Evolutionary conservation across 2,888 invertebrate genomes (phyloP).

Genomic region (Helobdella robusta): DNA sequence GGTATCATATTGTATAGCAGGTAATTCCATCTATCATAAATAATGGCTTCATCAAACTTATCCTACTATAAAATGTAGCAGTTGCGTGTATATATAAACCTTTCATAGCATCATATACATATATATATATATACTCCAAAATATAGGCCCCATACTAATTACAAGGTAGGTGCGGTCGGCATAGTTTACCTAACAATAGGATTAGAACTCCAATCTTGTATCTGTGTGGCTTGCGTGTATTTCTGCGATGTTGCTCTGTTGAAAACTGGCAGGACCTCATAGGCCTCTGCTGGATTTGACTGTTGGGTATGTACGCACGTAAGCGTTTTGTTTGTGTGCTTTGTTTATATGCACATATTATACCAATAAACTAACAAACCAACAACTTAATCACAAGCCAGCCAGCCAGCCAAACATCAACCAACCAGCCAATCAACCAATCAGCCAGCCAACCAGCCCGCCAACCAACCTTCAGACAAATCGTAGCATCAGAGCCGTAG

Average conservation of each 20-base stretch:
- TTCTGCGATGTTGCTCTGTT: conserved; percentile 87
- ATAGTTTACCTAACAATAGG: background rate
- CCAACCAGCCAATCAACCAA: too few relatives aligned
- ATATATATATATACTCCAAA: too few relatives aligned
- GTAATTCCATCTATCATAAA: too few relatives aligned
- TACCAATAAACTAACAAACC: background rate
- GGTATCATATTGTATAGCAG: too few relatives aligned
- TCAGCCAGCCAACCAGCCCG: too few relatives aligned
- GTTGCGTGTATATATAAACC: too few relatives aligned
- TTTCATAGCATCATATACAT: too few relatives aligned
- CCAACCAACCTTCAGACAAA: conserved; percentile 97
- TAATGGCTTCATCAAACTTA: too few relatives aligned
- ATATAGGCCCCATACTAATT: too few relatives aligned
- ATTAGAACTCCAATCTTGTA: conserved; percentile 73
- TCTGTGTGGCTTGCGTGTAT: conserved; percentile 67
- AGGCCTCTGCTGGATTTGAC: conserved; percentile 91
- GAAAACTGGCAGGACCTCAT: conserved; percentile 89
- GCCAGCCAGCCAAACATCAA: too few relatives aligned
- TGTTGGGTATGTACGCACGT: conserved; percentile 45
- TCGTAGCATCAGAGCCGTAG: conserved; percentile 87
- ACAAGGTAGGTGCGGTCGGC: too few relatives aligned
- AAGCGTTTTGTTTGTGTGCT: background rate
- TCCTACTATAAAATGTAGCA: too few relatives aligned
- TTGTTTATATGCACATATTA: background rate
- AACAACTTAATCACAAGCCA: background rate